Evolutionary conservation across 2,113 vertebrate genomes (phyloP).

Genomic region (Tychaedon coryphoeus): DNA sequence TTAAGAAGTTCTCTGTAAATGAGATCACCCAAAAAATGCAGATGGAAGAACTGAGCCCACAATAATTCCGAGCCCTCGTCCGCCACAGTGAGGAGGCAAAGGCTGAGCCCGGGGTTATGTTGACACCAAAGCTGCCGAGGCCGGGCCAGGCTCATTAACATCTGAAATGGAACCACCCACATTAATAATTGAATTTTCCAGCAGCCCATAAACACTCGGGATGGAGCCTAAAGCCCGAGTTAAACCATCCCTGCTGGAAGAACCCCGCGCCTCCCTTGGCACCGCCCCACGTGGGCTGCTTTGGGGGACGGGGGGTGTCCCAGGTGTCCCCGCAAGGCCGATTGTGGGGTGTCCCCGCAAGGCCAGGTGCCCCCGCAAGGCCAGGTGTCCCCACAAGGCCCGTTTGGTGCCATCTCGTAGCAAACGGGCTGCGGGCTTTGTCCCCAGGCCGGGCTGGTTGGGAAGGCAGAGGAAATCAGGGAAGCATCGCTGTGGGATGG

Average conservation of each 20-base stretch:
- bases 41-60: not conserved
- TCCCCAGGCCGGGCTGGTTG: not conserved
- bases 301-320: not conserved
- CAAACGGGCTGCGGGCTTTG: not conserved
- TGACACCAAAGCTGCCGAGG: not conserved
- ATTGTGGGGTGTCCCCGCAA: no score
- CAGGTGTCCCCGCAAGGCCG: not conserved
- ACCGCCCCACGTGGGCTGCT: fast-evolving
- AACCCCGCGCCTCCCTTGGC: fast-evolving
- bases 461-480: not conserved
- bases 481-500: fast-evolving
- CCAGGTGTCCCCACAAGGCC: not conserved
- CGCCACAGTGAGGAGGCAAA: not conserved
- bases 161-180: not conserved
- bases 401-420: not conserved
- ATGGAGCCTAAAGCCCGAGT: not conserved
- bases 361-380: not conserved
- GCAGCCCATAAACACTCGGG: not conserved
- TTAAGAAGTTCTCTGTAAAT: not conserved
- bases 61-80: no score
- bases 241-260: not conserved
- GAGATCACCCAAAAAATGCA: not conserved
- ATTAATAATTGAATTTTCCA: not conserved
- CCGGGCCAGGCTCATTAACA: not conserved
- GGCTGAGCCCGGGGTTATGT: not conserved